Evolutionary conservation across 2,113 vertebrate species (phyloP), one percentile per base, ranked within the genome.

Genomic region (Thamnophis sirtalis): DNA sequence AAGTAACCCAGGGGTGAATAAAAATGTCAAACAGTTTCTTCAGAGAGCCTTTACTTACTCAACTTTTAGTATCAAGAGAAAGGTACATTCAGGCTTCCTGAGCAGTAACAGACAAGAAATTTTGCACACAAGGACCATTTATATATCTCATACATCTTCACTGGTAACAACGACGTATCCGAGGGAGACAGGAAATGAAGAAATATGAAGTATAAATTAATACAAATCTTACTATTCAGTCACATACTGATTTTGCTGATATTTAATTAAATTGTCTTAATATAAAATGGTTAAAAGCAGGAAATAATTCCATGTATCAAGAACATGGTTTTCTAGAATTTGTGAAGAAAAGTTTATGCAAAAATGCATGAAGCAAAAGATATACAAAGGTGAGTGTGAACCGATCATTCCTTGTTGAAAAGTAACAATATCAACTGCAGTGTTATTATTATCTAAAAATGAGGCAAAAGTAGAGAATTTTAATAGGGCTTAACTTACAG

Each of bases 141-240:
- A n/a, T 3, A 0, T 5, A 17, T 1, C 9, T 11, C 0, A 0
- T 5, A 0, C 0, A 21, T 22, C 90, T 3, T 9, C 0, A 17
- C 15, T 26, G 84, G 90, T 55, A 3, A 26, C 4, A 87, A 58
- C 0, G 3, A 80, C 8, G 2, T 86, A 68, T 86, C 63, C 0
- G 13, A 68, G 28, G 63, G 63, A 68, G 28, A 68, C 0, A 2
- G 63, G 10, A n/a, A 68, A 33, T 33, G n/a, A 68, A 68, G 13
- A 68, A 17, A 33, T 15, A 68, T 68, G 28, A 68, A 15, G 13
- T 17, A 68, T 68, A n/a, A 68, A 33, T 68, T 13, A 68, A 15
- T n/a, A 33, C n/a, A 68, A 68, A 68, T 33, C n/a, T 86, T 26
- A 33, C 24, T 13, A 38, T 21, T 33, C 24, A 80, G 22, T 5